A percentile compares a stretch with the other conserved stretches of the same genome.
These are phyloP conservation scores for Platypus cylindrus DNA, from an alignment of 2,888 invertebrate genomes.

Conservation along the genomic window DNA sequence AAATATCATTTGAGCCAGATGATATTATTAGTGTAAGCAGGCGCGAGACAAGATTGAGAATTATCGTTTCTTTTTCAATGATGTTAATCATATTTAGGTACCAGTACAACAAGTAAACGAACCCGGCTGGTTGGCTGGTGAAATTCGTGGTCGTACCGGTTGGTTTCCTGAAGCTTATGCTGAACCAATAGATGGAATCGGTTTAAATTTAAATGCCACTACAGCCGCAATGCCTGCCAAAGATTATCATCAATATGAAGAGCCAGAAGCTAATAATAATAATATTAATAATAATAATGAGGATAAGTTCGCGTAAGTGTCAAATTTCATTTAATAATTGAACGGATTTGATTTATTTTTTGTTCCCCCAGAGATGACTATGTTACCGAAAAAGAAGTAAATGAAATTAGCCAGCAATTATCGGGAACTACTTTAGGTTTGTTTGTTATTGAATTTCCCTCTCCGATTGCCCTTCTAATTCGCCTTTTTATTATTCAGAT, in stretches of 20 bases:
- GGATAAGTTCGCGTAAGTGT: no score
- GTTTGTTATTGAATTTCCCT: slow-evolving; percentile 2
- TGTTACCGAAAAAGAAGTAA: no score
- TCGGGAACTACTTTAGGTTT: background rate
- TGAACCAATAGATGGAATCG: slow-evolving; percentile 49
- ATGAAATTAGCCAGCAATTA: background rate
- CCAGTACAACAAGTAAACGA: slow-evolving; percentile 76
- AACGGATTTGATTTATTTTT: no score
- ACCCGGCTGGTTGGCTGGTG: slow-evolving; percentile 95
- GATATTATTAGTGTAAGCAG: slow-evolving; percentile 70
- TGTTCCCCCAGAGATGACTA: no score
- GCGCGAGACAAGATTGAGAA: background rate
- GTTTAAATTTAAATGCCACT: no score
- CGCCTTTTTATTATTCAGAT: no score
- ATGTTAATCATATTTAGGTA: slow-evolving; percentile 32
- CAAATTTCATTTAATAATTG: no score
- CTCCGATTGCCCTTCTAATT: no score
- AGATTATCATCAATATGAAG: no score
- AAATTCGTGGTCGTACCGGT: slow-evolving; percentile 78
- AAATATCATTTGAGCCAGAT: slow-evolving; percentile 85
- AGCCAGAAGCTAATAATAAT: no score
- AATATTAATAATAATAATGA: no score
- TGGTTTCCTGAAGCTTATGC: slow-evolving; percentile 98
- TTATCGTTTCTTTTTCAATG: slow-evolving; percentile 1
- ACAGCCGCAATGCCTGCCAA: no score